Conservation (phyloP, 2,113 vertebrate species). For the Catagonus wagneri region DNA sequence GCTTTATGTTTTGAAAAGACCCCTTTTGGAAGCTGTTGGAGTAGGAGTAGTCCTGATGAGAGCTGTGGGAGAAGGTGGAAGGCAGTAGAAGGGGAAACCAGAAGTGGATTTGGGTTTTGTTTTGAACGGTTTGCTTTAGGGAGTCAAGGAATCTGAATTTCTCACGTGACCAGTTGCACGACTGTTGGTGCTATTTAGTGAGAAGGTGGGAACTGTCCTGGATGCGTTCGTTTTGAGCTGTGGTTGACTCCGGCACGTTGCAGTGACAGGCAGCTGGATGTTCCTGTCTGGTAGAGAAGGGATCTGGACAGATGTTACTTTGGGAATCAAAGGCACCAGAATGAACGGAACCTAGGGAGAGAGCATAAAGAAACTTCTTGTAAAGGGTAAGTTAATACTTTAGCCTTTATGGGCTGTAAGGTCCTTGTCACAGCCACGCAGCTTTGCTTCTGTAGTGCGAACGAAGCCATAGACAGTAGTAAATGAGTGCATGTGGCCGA, state of each 20-base stretch:
- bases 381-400: not conserved
- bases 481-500: not conserved
- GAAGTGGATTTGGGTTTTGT: not conserved
- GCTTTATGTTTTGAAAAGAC: not conserved
- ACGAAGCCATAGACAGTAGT: not conserved
- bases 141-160: not conserved
- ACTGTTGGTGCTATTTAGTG: not conserved
- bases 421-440: not conserved
- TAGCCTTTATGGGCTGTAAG: not conserved
- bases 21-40: not conserved
- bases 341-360: not conserved
- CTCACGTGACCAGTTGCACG: not conserved
- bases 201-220: not conserved
- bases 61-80: not conserved
- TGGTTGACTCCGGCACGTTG: not conserved
- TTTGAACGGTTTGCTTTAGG: not conserved
- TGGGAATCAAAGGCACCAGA: not conserved
- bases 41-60: not conserved
- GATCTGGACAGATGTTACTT: not conserved
- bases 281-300: not conserved
- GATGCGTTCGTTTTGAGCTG: not conserved
- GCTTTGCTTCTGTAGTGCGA: not conserved
- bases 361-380: not conserved
- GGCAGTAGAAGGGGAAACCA: not conserved
- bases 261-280: not conserved